A percentile compares a stretch with the other conserved stretches of the same genome.
Conservation (phyloP, 2,797 vertebrate species). For the Darevskia mixta region DNA sequence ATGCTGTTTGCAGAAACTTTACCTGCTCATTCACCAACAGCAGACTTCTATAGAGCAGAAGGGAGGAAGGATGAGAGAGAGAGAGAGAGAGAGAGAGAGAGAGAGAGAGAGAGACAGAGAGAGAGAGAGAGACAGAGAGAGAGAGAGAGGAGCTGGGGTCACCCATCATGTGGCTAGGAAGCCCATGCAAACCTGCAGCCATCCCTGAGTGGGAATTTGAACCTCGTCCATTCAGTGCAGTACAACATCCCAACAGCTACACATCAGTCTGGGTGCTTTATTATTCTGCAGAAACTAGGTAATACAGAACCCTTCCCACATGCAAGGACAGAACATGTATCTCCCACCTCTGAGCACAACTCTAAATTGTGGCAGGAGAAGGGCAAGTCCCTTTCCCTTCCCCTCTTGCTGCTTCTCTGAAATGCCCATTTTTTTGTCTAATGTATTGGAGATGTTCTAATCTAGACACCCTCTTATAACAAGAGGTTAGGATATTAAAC, state of each 20-base stretch:
- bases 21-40: not conserved
- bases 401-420: not conserved
- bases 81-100: too few relatives aligned
- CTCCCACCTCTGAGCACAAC: not conserved
- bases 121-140: too few relatives aligned
- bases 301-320: not conserved
- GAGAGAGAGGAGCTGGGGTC: too few relatives aligned
- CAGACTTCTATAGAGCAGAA: not conserved
- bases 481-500: not conserved
- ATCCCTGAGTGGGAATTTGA: too few relatives aligned
- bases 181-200: too few relatives aligned
- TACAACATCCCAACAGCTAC: too few relatives aligned
- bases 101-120: too few relatives aligned
- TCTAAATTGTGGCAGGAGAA: not conserved
- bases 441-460: not conserved
- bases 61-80: not conserved
- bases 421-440: not conserved
- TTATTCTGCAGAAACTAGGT: not conserved
- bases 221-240: too few relatives aligned
- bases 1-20: not conserved
- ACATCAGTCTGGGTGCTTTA: too few relatives aligned
- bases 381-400: not conserved
- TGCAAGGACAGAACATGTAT: not conserved
- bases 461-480: not conserved
- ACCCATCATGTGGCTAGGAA: too few relatives aligned